phyloP scores from a whole-genome alignment of 1,140 invertebrate species.

The Nomia melanderi region DNA sequence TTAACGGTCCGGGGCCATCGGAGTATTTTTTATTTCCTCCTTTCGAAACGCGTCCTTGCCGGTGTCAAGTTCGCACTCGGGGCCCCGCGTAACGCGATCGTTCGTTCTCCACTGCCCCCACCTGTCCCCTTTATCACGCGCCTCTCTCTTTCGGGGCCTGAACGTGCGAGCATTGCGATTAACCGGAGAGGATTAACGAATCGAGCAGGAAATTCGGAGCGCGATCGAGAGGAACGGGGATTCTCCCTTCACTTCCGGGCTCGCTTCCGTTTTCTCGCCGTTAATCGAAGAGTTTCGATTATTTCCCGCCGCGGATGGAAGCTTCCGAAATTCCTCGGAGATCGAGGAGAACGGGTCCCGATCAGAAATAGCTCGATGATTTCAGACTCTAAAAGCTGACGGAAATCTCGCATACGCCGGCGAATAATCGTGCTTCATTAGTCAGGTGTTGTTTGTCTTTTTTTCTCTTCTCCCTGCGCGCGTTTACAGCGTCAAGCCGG shows the following conservation, averaged over 20 bases:
- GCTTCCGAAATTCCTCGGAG: neutral
- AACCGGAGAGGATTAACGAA: conserved; percentile 53
- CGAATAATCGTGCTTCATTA: too few relatives aligned
- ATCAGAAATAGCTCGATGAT: conserved; percentile 19
- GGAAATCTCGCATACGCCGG: too few relatives aligned
- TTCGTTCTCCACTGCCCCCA: neutral
- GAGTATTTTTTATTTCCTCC: conserved; percentile 79
- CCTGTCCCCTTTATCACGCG: neutral
- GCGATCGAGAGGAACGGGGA: neutral
- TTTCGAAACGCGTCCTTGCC: conserved; percentile 80
- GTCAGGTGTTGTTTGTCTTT: too few relatives aligned
- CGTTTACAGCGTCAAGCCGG: too few relatives aligned
- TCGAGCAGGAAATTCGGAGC: conserved; percentile 15
- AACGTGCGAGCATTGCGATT: conserved; percentile 17
- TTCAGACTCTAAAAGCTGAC: neutral
- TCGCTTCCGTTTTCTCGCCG: neutral
- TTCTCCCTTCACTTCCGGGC: neutral
- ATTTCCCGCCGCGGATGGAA: neutral
- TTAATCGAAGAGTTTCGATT: too few relatives aligned
- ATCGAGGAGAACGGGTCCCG: neutral
- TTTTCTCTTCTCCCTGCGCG: too few relatives aligned
- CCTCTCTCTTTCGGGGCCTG: conserved; percentile 23
- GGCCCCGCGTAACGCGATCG: conserved; percentile 70
- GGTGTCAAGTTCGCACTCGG: conserved; percentile 76
- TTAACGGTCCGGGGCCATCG: conserved; percentile 72